A percentile compares a stretch with the other conserved stretches of the same genome.
Conservation (phyloP, 1,140 invertebrate species). For the Branchinecta lynchi region DNA sequence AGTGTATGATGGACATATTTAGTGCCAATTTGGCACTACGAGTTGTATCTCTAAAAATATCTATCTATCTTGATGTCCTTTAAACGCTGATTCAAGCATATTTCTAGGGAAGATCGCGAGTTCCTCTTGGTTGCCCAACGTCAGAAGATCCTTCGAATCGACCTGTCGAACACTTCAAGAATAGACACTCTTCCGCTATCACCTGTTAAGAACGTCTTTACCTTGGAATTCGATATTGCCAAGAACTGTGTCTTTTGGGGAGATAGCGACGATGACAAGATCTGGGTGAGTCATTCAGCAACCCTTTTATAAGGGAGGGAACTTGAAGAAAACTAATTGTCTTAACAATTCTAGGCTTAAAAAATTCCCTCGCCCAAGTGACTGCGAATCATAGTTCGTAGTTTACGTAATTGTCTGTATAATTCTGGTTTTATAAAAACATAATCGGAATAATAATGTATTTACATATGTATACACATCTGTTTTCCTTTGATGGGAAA, state of each 20-base stretch:
- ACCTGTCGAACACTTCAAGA: constrained; percentile 38
- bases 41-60: constrained; percentile 17
- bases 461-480: no score
- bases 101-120: constrained; percentile 42
- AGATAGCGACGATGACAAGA: constrained; percentile 59
- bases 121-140: constrained; percentile 62
- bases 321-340: no score
- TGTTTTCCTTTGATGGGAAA: no score
- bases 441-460: no score
- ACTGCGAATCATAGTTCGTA: no score
- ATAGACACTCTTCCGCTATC: constrained; percentile 48
- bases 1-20: no score
- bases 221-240: constrained; percentile 70
- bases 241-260: constrained; percentile 80
- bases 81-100: constrained; percentile 15
- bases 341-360: no score
- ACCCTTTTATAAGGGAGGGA: no score
- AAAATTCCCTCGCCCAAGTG: no score
- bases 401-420: no score
- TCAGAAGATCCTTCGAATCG: constrained; percentile 53
- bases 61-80: constrained; percentile 10
- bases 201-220: constrained; percentile 55
- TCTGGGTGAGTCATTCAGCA: constrained; percentile 36
- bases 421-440: no score
- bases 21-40: no score